These are phyloP conservation scores for Microctonus aethiopoides DNA, from an alignment of 2,888 invertebrate species.

Conservation along the genomic window DNA sequence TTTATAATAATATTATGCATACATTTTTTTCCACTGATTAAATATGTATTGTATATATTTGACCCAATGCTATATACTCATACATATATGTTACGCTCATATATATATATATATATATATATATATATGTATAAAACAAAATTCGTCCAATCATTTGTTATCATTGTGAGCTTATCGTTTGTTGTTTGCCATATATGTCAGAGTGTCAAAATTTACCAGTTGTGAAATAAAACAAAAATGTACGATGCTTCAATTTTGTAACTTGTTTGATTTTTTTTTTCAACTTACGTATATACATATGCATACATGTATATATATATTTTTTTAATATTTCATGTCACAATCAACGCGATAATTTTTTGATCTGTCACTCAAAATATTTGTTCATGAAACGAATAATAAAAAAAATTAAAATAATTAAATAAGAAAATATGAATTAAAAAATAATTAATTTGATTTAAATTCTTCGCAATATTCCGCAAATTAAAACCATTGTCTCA, in stretches of 20 bases:
- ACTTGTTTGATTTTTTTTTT: neutral
- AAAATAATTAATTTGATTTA: too few relatives aligned
- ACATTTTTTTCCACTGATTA: neutral
- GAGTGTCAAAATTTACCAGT: constrained; percentile 3
- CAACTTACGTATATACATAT: neutral
- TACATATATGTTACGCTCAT: too few relatives aligned
- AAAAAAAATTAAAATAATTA: too few relatives aligned
- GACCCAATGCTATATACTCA: neutral
- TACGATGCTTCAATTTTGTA: neutral
- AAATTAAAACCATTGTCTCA: neutral
- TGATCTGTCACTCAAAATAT: too few relatives aligned
- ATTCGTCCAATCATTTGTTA: neutral
- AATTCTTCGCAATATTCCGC: too few relatives aligned
- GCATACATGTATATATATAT: neutral
- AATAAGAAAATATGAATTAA: too few relatives aligned
- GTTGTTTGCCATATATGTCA: neutral
- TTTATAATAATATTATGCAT: neutral
- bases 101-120: too few relatives aligned
- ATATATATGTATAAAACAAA: too few relatives aligned
- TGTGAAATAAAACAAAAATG: neutral
- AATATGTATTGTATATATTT: neutral
- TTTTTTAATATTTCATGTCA: too few relatives aligned
- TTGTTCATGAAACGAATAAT: too few relatives aligned
- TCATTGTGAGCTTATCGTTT: neutral
- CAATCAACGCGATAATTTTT: too few relatives aligned